Conservation (phyloP, 2,113 vertebrate genomes). For the Carassius gibelio region DNA sequence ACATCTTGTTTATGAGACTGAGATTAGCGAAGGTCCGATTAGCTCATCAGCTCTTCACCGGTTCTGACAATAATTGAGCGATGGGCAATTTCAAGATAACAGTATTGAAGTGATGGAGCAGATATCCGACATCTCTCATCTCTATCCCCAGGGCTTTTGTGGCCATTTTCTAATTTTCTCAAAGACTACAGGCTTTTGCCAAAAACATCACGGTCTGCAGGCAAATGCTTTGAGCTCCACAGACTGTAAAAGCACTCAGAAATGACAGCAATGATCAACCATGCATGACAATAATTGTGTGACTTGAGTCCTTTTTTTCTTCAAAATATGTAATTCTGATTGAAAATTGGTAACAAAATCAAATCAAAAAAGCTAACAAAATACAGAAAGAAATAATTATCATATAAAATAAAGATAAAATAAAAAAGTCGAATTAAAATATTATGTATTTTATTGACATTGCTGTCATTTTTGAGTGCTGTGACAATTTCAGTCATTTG, state of each 20-base stretch:
- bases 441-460: too few relatives aligned
- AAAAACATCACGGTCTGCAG: conserved; percentile 13
- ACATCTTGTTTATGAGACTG: background rate
- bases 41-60: conserved; percentile 34
- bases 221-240: conserved; percentile 27
- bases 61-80: conserved; percentile 29
- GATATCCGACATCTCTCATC: conserved; percentile 21
- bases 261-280: conserved; percentile 51
- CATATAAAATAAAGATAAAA: too few relatives aligned
- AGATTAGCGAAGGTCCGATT: conserved; percentile 48
- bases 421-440: too few relatives aligned
- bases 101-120: conserved; percentile 47
- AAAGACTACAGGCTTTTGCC: conserved; percentile 40
- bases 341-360: background rate
- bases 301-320: background rate
- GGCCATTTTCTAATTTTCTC: conserved; percentile 45
- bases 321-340: background rate
- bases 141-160: background rate
- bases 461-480: too few relatives aligned
- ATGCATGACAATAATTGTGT: conserved; percentile 39
- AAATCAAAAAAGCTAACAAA: background rate
- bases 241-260: background rate
- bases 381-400: background rate
- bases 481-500: too few relatives aligned
- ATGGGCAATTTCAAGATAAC: conserved; percentile 46